Base-by-base conservation (phyloP, 2,113 vertebrate genomes). In the Typhlomys cinereus region DNA sequence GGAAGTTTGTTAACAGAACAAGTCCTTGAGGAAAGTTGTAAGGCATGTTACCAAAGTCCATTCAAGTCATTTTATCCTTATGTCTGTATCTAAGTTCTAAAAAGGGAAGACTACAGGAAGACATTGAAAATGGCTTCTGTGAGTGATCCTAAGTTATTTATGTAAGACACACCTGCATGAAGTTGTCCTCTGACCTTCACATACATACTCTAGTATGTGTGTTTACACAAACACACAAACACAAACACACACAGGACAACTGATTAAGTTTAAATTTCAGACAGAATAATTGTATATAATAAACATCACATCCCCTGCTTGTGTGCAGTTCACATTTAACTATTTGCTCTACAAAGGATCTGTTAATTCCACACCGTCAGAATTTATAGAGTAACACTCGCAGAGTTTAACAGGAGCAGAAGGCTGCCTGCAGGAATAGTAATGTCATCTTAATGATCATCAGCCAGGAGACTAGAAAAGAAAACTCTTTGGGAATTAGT, bases 271-370 rank as follows among this genome's bases (percentile, higher is more conserved):
- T 54, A 29, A 86, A 70, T 93, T 93, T 74, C 52, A 67, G 25
- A 59, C 59, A 54, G 62, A 71, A 23, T 71, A 17, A 31, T 81
- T 64, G 9, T 64, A 17, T 52, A 29, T 34, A n/a, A 15, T 70
- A 69, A 69, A 73, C 85, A 25, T 9, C 82, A 17, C 9, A 57
- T 69, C 66, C 6, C 88, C 66, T 59, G 48, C 46, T 74, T 87
- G 34, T 41, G 21, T 85, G 74, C 75, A 82, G 88, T 90, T 78
- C 69, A 78, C 29, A 57, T 90, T 88, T 82, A 71, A 62, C 50
- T 50, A 15, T 23, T 18, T 29, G 4, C 69, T 61, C n/a, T 50
- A 1, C 85, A 48, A 71, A 54, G 87, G 69, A 74, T 36, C 29
- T 78, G 44, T 48, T 36, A 71, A 39, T n/a, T 12, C 1, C 10